phyloP scores from a whole-genome alignment of 92 coral and sea anemone species.

The Diadumene lineata region DNA sequence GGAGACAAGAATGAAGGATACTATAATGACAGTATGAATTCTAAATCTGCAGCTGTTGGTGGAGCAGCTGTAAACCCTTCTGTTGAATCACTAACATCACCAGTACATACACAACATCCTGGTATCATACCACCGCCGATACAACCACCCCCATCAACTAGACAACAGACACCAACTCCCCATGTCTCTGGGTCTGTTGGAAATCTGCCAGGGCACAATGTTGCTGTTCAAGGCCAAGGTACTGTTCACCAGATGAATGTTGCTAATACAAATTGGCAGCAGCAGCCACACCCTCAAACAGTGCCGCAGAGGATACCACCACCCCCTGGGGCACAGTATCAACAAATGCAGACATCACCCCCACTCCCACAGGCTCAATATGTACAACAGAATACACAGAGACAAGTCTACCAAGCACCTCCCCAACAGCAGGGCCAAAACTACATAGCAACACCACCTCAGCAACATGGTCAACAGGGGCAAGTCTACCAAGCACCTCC shows the following conservation, averaged over 20 bases:
- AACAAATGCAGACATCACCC: constrained; percentile 19
- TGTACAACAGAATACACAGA: constrained; percentile 14
- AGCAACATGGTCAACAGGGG: constrained; percentile 42
- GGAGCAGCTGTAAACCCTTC: constrained; percentile 77
- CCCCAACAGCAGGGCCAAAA: constrained; percentile 60
- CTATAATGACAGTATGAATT: constrained; percentile 40
- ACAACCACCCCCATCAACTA: constrained; percentile 29
- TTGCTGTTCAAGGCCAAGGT: constrained; percentile 33
- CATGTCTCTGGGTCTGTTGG: neutral
- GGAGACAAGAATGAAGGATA: constrained; percentile 63
- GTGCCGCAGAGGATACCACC: constrained; percentile 39
- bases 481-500: constrained; percentile 50
- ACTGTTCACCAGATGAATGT: constrained; percentile 42
- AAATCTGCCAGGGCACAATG: constrained; percentile 5
- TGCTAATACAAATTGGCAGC: constrained; percentile 44
- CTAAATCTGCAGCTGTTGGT: constrained; percentile 48
- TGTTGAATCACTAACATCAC: constrained; percentile 62
- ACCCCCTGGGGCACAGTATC: constrained; percentile 32
- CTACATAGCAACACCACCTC: constrained; percentile 16
- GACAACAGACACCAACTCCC: constrained; percentile 11
- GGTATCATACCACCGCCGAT: constrained; percentile 22
- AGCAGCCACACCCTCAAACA: constrained; percentile 52
- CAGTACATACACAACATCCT: constrained; percentile 23
- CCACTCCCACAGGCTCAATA: constrained; percentile 31
- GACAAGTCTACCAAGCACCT: constrained; percentile 15